Conservation (phyloP, 2,797 vertebrate species). For the Manis crassicaudata region DNA sequence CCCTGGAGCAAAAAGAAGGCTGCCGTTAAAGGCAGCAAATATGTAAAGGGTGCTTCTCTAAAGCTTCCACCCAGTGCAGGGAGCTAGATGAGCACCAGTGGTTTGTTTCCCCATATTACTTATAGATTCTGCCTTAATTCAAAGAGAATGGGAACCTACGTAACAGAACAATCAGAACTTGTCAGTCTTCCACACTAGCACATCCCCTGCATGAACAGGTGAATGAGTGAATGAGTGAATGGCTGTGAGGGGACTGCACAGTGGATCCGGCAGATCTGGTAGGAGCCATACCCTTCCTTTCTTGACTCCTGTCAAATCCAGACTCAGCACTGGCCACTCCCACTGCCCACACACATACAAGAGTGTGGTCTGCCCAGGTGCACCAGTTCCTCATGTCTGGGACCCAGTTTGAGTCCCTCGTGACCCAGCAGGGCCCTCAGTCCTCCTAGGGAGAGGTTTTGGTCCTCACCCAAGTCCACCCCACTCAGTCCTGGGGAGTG, state of each 20-base stretch:
- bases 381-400: background rate
- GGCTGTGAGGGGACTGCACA: background rate
- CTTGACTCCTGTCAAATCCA: background rate
- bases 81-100: background rate
- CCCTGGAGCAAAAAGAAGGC: background rate
- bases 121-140: background rate
- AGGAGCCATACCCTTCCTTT: background rate
- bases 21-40: background rate
- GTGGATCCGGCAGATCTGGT: background rate
- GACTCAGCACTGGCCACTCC: background rate
- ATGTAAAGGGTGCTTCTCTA: background rate
- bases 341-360: accelerated
- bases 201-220: too few species aligned
- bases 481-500: background rate
- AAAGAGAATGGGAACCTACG: background rate
- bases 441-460: background rate
- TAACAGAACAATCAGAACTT: background rate
- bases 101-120: background rate
- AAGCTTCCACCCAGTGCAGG: background rate
- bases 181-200: background rate
- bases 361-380: background rate
- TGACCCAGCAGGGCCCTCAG: background rate
- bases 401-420: background rate
- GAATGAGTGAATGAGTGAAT: background rate
- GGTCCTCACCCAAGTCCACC: background rate